A percentile compares a stretch with the other conserved stretches of the same genome.
Conservation (phyloP, 2,888 invertebrate genomes). For the Caenorhabditis panamensis region DNA sequence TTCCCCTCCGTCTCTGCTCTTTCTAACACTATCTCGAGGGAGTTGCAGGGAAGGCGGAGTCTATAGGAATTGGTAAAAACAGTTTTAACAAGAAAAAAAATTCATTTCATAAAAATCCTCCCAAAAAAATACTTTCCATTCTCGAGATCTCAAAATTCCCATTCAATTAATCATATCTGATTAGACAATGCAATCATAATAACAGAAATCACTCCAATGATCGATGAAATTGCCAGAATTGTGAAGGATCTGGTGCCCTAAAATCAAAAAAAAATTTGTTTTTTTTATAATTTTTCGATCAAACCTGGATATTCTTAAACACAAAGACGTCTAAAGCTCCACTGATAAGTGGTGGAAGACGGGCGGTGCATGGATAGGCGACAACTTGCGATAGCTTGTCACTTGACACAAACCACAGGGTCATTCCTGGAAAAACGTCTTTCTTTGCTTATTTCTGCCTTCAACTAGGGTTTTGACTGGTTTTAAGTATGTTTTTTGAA, state of each 20-base stretch:
- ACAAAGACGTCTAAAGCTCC: conserved; percentile 76
- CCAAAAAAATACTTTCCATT: too few relatives aligned
- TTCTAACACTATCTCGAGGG: too few relatives aligned
- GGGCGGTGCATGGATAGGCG: conserved; percentile 83
- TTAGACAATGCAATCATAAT: conserved; percentile 77
- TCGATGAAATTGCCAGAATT: conserved; percentile 65
- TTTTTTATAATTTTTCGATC: neutral
- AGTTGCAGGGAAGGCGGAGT: too few relatives aligned
- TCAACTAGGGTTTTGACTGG: neutral
- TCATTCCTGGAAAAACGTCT: conserved; percentile 75
- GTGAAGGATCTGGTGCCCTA: conserved; percentile 69
- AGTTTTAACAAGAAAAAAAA: too few relatives aligned
- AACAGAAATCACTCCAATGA: conserved; percentile 74
- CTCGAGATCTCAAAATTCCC: too few relatives aligned
- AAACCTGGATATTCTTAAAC: conserved; percentile 72
- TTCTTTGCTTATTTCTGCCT: conserved; percentile 12
- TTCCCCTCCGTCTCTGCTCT: too few relatives aligned
- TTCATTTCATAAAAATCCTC: too few relatives aligned
- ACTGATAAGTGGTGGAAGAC: conserved; percentile 80
- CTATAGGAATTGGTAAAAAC: too few relatives aligned
- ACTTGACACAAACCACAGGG: conserved; percentile 83
- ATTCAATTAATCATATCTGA: conserved; percentile 51
- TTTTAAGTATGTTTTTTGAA: neutral
- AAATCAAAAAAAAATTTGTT: too few relatives aligned
- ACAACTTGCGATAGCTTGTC: conserved; percentile 82